phyloP scores from a whole-genome alignment of 2,797 vertebrate species.

The Xenentodon cancila region DNA sequence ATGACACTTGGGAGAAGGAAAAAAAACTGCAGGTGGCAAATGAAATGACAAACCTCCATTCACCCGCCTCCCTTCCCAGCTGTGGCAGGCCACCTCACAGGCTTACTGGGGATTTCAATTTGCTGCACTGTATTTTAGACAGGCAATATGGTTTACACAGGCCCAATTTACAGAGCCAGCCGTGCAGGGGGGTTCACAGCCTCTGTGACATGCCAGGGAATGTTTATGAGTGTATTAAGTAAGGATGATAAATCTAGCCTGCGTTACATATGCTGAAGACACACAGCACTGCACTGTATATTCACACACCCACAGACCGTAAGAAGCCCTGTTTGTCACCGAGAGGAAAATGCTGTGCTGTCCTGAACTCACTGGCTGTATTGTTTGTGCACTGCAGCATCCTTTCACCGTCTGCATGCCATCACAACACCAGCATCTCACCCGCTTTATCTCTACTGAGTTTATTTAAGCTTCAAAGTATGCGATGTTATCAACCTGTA shows the following conservation, averaged over 20 bases:
- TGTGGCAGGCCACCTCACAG: slow-evolving; percentile 70
- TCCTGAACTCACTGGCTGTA: background rate
- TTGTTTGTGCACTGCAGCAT: slow-evolving; percentile 1
- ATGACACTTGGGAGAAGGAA: slow-evolving; percentile 60
- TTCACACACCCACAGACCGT: slow-evolving; percentile 33
- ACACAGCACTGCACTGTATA: slow-evolving; percentile 33
- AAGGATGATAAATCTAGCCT: slow-evolving; percentile 73
- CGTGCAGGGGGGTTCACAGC: slow-evolving; percentile 57
- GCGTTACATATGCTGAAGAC: slow-evolving; percentile 45
- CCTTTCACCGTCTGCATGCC: background rate
- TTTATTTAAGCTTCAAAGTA: too few species aligned
- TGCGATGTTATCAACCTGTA: too few species aligned
- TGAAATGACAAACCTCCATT: slow-evolving; percentile 65
- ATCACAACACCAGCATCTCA: too few species aligned
- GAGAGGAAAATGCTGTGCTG: slow-evolving; percentile 13
- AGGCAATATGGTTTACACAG: slow-evolving; percentile 75
- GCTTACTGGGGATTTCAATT: slow-evolving; percentile 79
- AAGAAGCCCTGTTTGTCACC: slow-evolving; percentile 15
- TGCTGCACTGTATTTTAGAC: slow-evolving; percentile 72
- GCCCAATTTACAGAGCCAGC: slow-evolving; percentile 71
- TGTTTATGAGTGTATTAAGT: slow-evolving; percentile 80
- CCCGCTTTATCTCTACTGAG: too few species aligned
- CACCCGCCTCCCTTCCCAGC: slow-evolving; percentile 65
- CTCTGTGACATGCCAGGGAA: slow-evolving; percentile 60
- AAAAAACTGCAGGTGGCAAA: slow-evolving; percentile 77